Base-by-base conservation (phyloP, 2,888 invertebrate genomes). In the Anodontia alba region DNA sequence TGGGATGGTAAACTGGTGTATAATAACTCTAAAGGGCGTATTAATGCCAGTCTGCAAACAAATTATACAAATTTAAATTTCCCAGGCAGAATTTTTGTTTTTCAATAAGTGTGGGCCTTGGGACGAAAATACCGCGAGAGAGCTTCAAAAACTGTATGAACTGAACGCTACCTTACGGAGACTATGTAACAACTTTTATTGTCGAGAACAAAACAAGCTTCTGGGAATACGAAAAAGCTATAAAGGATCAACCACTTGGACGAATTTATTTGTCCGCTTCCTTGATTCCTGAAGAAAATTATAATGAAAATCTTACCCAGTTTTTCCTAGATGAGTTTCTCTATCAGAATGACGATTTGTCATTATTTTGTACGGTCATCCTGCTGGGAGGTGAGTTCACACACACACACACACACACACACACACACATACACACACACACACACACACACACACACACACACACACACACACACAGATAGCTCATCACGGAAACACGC, bases 1-100 rank as follows among this genome's bases (percentile, higher is more conserved):
- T 88, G 83, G 83, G 88, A 86, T 1, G 88, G 88, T 1, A 84
- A 86, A 49, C 78, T 70, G 20, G 0, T 87, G 2, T n/a, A 76
- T 2, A 43, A 75, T 17, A 86, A 86, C 38, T 29, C 10, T 23
- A 38, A 38, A 23, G 54, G 3, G 20, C 42, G 33, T 17, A 31
- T 54, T 38, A n/a, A 23, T 0, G 17, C 20, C 26, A 62, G 20
- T 33, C 62, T 62, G 49, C 12, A 49, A n/a, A 15, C 49, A 15
- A 17, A 20, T 20, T 15, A 31, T 20, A 31, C 1, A 23, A n/a
- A 31, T 5, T 26, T 0, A 0, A 0, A 36, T 36, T 12, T 73
- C 15, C 77, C 36, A 2, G 85, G 87, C 20, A 12, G 31, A 1
- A 0, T 85, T 1, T 33, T 43, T 87, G 3, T 43, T 57, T 23